A percentile compares a stretch with the other conserved stretches of the same genome.
phyloP scores from a whole-genome alignment of 2,797 vertebrate species.

The Ciconia nigra region DNA sequence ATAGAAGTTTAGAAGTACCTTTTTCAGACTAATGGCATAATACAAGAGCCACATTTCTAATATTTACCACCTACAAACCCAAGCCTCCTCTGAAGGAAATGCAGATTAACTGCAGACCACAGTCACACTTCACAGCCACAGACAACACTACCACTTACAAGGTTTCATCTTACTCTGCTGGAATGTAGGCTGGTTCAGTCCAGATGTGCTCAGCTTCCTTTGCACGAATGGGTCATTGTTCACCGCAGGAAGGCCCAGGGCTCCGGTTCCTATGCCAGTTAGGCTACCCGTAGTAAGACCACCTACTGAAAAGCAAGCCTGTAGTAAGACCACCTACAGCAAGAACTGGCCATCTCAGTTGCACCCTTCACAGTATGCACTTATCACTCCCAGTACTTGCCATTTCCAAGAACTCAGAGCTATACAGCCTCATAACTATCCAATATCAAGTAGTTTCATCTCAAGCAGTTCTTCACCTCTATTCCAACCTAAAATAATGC shows the following conservation, averaged over 20 bases:
- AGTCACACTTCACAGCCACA: conserved; percentile 87
- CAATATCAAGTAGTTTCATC: not conserved
- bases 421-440: not conserved
- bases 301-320: conserved; percentile 74
- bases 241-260: conserved; percentile 89
- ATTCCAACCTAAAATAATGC: not conserved
- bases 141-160: conserved; percentile 92
- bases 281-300: conserved; percentile 89
- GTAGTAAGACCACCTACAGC: not conserved
- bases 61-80: not conserved
- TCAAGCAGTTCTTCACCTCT: not conserved
- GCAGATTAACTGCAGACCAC: conserved; percentile 75
- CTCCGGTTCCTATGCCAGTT: conserved; percentile 88
- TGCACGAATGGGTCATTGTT: conserved; percentile 94
- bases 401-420: not conserved
- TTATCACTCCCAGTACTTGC: no score
- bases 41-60: not conserved
- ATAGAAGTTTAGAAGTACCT: not conserved
- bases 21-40: not conserved
- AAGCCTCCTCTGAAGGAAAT: not conserved
- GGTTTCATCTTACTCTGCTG: conserved; percentile 99
- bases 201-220: conserved; percentile 98
- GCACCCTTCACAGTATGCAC: not conserved
- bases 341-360: not conserved
- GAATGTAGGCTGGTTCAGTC: conserved; percentile 96